phyloP scores from a whole-genome alignment of 2,797 vertebrate species.

The Sebastes ruberrimus region DNA sequence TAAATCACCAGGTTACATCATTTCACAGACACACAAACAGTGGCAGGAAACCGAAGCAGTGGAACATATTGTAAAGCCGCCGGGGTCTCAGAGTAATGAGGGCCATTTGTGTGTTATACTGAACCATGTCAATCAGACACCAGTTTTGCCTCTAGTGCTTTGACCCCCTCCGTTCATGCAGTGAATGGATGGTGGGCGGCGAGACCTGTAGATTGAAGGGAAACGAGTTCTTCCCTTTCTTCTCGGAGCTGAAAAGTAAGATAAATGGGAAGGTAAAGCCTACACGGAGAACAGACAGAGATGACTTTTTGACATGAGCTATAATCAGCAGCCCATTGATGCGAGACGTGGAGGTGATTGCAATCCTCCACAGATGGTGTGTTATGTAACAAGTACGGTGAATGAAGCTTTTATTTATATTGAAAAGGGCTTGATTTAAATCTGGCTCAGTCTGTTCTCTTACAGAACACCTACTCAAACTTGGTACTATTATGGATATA shows the following conservation, averaged over 20 bases:
- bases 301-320: constrained; percentile 3
- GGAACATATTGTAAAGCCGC: constrained; percentile 4
- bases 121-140: constrained; percentile 5
- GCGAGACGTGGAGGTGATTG: background rate
- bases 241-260: background rate
- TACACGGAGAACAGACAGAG: background rate
- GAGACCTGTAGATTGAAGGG: background rate
- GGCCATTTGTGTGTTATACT: background rate
- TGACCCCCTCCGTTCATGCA: background rate
- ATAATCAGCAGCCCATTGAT: constrained; percentile 28
- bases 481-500: background rate
- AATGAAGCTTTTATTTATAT: constrained; percentile 18
- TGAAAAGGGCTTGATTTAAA: constrained; percentile 28
- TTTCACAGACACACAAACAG: background rate
- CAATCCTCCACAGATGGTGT: background rate
- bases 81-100: background rate
- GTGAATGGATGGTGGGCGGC: background rate
- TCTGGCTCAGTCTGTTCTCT: background rate
- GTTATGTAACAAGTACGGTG: constrained; percentile 35
- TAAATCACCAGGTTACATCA: constrained; percentile 31
- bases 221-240: background rate
- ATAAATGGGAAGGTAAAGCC: background rate
- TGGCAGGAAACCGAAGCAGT: constrained; percentile 1
- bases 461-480: background rate
- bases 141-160: background rate